Evolutionary conservation across 2,113 vertebrate species (phyloP).

Genomic region (Triplophysa rosa): DNA sequence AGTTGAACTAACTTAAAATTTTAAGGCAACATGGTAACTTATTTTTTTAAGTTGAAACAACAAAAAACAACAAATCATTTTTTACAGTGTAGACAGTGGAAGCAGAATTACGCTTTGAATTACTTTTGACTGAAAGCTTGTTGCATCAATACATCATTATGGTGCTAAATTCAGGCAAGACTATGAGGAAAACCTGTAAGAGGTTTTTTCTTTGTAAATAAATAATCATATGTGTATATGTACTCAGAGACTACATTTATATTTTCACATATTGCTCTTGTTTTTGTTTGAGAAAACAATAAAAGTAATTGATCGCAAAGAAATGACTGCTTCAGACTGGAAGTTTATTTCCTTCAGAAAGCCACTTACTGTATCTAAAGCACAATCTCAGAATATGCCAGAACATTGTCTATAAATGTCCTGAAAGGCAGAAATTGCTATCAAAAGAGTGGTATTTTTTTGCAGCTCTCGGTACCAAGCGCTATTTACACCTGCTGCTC

Average conservation of each 20-base stretch:
- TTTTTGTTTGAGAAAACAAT: slow-evolving; percentile 56
- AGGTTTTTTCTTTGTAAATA: background rate
- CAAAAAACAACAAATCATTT: no score
- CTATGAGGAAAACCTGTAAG: background rate
- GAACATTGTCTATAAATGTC: background rate
- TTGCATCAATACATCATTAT: background rate
- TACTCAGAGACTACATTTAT: slow-evolving; percentile 46
- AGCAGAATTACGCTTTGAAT: no score
- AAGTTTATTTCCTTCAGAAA: slow-evolving; percentile 41
- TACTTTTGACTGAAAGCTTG: no score
- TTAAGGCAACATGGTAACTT: no score
- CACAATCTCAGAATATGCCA: slow-evolving; percentile 10
- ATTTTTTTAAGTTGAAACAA: no score
- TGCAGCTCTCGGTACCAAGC: background rate
- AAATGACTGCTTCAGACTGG: slow-evolving; percentile 45
- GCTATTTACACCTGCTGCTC: slow-evolving; percentile 6
- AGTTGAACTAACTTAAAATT: no score
- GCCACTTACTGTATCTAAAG: slow-evolving; percentile 21
- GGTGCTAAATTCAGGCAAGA: background rate
- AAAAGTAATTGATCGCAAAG: slow-evolving; percentile 57
- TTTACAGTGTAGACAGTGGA: no score
- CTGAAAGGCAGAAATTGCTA: background rate
- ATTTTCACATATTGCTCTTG: slow-evolving; percentile 52
- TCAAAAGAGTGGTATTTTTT: background rate
- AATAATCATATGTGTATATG: slow-evolving; percentile 10